A percentile compares a stretch with the other conserved stretches of the same genome.
Evolutionary conservation across 2,888 invertebrate species (phyloP).

Genomic region (Pristionchus arcanus): DNA sequence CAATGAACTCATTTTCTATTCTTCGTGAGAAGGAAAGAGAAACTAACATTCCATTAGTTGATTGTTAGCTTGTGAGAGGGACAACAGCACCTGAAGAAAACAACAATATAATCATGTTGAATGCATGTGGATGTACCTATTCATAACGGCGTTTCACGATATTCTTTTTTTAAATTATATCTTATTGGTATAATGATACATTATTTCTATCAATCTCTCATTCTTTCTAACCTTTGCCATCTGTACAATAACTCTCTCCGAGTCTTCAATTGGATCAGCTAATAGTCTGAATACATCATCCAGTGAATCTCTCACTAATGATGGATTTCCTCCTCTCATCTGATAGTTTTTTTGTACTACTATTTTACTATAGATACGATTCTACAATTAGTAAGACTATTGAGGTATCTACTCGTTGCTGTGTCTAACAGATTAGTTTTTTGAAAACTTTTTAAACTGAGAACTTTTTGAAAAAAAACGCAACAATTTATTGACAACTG

Average conservation of each 20-base stretch:
- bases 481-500: slow-evolving; percentile 23
- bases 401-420: neutral
- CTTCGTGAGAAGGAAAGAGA: no score
- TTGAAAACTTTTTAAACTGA: no score
- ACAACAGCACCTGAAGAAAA: neutral
- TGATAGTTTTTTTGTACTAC: neutral
- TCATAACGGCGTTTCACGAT: no score
- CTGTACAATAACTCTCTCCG: neutral
- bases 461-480: neutral
- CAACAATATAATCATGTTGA: neutral
- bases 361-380: neutral
- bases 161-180: no score
- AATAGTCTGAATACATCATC: neutral
- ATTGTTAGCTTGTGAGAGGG: neutral
- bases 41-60: neutral
- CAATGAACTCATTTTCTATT: no score
- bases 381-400: neutral
- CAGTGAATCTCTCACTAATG: neutral
- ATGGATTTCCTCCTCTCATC: neutral
- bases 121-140: no score
- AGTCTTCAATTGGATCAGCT: neutral
- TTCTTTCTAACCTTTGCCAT: neutral
- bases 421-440: slow-evolving; percentile 13
- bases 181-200: no score
- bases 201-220: neutral